Base-by-base conservation (phyloP, 2,888 invertebrate species). In the Osedax frankpressi region DNA sequence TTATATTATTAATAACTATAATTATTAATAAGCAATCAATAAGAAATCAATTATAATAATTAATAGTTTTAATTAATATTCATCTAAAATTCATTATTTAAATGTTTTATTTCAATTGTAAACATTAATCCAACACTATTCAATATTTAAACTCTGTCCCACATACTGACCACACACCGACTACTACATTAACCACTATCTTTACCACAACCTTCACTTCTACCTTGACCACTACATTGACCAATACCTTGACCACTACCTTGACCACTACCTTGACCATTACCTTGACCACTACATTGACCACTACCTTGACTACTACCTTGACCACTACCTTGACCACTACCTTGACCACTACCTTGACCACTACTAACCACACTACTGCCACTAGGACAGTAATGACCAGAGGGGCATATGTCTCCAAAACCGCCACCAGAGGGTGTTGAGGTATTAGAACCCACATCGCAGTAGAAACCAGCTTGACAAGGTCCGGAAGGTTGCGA, bases 321-420 rank as follows among this genome's bases (percentile, higher is more conserved):
- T 11, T 44, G 44, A 44, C 44, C 44, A 44, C 44, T 11, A 6
- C 44, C 44, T n/a, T n/a, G n/a, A n/a, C 44, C 44, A 44, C 44
- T 44, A 44, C 6, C 44, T 44, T 44, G 44, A 44, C 44, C 44
- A 19, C 44, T 44, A 11, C 44, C 44, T 19, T 44, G 44, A n/a
- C n/a, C n/a, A n/a, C n/a, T n/a, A n/a, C n/a, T n/a, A n/a, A n/a
- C n/a, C n/a, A n/a, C n/a, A n/a, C n/a, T n/a, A 24, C 80, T 80
- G 3, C 81, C 82, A 27, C 73, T 73, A 1, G 81, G 80, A 73
- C 83, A 83, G 77, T 81, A 83, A 75, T 79, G 79, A 6, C 83
- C 83, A 3, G 69, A 72, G 0, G 83, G 81, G 75, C 83, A 83
- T 28, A 79, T 77, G 72, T 81, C 78, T 24, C 80, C 81, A n/a